Percentiles rank a stretch among this genome's conserved stretches.
Conservation (phyloP, 2,113 vertebrate genomes). For the Bothrops jararaca region DNA sequence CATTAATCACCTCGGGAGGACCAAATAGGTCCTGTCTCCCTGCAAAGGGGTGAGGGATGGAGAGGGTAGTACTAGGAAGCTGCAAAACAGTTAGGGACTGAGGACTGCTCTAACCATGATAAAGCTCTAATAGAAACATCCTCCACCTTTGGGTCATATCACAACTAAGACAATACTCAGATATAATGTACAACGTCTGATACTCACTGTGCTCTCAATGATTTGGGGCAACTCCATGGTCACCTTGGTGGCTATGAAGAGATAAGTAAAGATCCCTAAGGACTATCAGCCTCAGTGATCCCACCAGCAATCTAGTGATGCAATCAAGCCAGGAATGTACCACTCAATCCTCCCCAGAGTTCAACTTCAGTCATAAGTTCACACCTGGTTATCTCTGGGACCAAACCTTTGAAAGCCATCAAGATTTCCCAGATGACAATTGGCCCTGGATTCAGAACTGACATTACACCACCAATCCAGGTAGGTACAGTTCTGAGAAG, state of each 20-base stretch:
- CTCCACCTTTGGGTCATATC: background rate
- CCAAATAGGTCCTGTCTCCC: background rate
- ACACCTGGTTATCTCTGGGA: background rate
- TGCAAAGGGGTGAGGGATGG: background rate
- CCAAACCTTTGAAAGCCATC: background rate
- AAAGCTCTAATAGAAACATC: background rate
- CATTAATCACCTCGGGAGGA: background rate
- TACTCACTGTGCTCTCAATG: background rate
- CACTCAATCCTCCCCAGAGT: background rate
- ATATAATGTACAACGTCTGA: background rate
- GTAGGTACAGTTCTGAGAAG: background rate
- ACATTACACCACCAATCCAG: background rate
- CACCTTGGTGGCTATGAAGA: background rate
- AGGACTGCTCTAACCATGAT: background rate
- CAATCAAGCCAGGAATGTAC: background rate
- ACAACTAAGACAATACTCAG: background rate
- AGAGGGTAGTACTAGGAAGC: background rate
- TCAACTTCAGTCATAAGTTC: background rate
- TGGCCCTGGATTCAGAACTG: background rate
- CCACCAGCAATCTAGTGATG: background rate
- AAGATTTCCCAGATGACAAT: background rate
- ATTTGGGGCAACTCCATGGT: background rate
- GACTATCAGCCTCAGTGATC: background rate
- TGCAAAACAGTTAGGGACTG: background rate
- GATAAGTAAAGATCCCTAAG: background rate